phyloP scores from a whole-genome alignment of 2,888 invertebrate species.

The Cosmorhoe ocellata region DNA sequence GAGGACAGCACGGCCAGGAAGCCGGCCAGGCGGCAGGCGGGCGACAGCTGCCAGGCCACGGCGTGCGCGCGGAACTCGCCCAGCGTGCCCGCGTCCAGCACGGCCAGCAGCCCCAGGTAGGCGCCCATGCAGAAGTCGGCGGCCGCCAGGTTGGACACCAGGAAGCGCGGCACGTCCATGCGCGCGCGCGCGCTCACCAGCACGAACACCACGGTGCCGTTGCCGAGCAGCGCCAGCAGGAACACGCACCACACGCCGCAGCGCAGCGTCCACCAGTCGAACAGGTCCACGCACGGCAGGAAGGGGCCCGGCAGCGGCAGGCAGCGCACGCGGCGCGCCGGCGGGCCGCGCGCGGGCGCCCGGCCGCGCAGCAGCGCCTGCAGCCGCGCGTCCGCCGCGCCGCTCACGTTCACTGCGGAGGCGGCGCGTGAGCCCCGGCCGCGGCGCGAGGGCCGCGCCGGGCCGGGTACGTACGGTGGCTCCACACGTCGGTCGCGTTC shows the following conservation, averaged over 20 bases:
- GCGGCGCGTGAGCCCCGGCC: background rate
- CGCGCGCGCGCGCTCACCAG: constrained; percentile 94
- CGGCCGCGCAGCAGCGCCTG: constrained; percentile 42
- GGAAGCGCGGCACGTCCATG: constrained; percentile 97
- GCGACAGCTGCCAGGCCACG: constrained; percentile 98
- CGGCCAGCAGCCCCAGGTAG: constrained; percentile 95
- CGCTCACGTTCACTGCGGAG: constrained; percentile 59
- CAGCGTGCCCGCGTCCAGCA: constrained; percentile 97
- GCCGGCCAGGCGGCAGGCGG: constrained; percentile 96
- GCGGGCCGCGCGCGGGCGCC: constrained; percentile 24
- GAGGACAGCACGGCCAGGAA: constrained; percentile 97
- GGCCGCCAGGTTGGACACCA: constrained; percentile 97
- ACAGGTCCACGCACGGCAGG: constrained; percentile 96
- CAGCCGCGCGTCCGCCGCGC: constrained; percentile 44
- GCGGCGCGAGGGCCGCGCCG: background rate
- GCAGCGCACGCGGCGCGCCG: constrained; percentile 1
- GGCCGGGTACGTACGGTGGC: constrained; percentile 87
- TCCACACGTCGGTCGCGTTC: constrained; percentile 91
- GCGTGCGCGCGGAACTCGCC: constrained; percentile 98
- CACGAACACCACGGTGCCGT: constrained; percentile 97
- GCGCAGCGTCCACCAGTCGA: constrained; percentile 98
- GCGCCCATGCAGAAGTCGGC: constrained; percentile 99
- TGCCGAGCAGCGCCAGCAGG: constrained; percentile 96
- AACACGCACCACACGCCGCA: constrained; percentile 99
- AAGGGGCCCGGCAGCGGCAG: constrained; percentile 97